phyloP scores from a whole-genome alignment of 2,888 invertebrate genomes.

The Acronicta alni region DNA sequence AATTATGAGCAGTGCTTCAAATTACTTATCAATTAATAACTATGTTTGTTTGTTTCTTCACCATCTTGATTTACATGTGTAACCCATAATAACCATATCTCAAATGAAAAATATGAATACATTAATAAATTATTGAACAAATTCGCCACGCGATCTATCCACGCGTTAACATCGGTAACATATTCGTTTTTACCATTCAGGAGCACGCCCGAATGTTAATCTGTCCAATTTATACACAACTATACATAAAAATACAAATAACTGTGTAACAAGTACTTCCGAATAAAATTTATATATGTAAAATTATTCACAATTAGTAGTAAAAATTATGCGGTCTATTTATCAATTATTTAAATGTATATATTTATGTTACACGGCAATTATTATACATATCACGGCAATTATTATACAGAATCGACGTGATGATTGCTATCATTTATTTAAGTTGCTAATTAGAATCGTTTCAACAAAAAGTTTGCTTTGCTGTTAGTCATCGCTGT shows the following conservation, averaged over 20 bases:
- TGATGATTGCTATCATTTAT: slow-evolving; percentile 26
- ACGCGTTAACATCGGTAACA: slow-evolving; percentile 37
- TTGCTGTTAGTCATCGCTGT: slow-evolving; percentile 7
- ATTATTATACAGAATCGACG: slow-evolving; percentile 42
- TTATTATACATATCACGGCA: slow-evolving; percentile 48
- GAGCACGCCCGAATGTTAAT: slow-evolving; percentile 54
- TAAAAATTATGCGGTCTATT: slow-evolving; percentile 71
- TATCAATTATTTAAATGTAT: slow-evolving; percentile 68
- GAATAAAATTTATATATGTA: slow-evolving; percentile 71
- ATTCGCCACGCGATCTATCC: slow-evolving; percentile 45
- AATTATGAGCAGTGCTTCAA: too few species aligned
- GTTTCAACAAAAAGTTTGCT: slow-evolving; percentile 14
- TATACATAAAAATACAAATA: slow-evolving; percentile 53
- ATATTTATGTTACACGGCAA: slow-evolving; percentile 49
- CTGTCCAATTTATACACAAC: slow-evolving; percentile 45
- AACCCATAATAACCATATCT: slow-evolving; percentile 49
- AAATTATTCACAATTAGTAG: slow-evolving; percentile 75
- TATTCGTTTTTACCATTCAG: slow-evolving; percentile 52
- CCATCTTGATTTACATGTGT: slow-evolving; percentile 30
- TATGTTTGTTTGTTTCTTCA: slow-evolving; percentile 35
- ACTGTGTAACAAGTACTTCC: slow-evolving; percentile 61
- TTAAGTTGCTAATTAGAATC: slow-evolving; percentile 32
- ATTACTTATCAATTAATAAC: neutral
- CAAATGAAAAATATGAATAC: slow-evolving; percentile 52
- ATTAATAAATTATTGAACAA: slow-evolving; percentile 48